Evolutionary conservation across 2,113 vertebrate species (phyloP).

Genomic region (Ifrita kowaldi): DNA sequence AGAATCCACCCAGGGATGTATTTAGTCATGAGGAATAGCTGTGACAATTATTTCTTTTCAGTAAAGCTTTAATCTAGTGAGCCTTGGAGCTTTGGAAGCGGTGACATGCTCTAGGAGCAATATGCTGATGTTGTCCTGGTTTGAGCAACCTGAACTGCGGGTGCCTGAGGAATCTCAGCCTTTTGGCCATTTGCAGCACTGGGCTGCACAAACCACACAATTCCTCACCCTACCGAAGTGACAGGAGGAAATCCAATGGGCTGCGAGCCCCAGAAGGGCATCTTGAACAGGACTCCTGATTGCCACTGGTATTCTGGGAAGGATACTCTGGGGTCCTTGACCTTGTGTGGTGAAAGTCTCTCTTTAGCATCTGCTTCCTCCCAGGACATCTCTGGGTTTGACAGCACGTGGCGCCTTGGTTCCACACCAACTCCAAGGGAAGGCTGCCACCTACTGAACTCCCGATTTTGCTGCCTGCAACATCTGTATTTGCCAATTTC

Average conservation of each 20-base stretch:
- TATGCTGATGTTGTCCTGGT: background rate
- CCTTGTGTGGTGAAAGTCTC: background rate
- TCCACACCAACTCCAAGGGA: constrained; percentile 23
- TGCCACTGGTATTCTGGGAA: background rate
- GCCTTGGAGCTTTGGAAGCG: background rate
- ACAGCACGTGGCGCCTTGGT: background rate
- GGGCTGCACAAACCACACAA: background rate
- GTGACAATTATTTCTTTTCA: background rate
- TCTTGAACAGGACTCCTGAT: background rate
- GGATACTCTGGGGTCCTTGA: background rate
- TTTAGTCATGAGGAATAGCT: background rate
- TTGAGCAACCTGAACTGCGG: background rate
- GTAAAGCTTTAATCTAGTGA: background rate
- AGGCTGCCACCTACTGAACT: constrained; percentile 61
- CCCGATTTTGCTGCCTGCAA: background rate
- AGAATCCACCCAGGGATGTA: background rate
- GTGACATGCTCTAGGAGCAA: background rate
- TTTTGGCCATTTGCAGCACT: background rate
- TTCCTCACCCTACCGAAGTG: background rate
- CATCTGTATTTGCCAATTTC: background rate
- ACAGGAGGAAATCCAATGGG: background rate
- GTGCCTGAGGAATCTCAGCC: background rate
- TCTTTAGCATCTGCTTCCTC: background rate
- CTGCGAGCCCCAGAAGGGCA: background rate
- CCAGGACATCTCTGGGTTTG: background rate